Base-by-base conservation (phyloP, 2,113 vertebrate species). In the Pithys albifrons region DNA sequence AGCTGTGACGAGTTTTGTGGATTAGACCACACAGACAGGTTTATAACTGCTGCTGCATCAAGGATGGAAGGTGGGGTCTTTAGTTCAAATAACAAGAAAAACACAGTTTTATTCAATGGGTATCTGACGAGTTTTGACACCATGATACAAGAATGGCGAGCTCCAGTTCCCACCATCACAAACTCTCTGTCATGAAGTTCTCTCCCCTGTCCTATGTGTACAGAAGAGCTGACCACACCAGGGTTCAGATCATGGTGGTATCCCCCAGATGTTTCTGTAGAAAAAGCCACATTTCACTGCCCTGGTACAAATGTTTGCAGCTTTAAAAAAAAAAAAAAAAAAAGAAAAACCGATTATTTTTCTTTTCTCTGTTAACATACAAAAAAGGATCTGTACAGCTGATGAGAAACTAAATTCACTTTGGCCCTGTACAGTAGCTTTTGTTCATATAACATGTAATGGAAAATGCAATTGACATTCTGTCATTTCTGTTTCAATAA, bases 401-500 rank as follows among this genome's bases (percentile, higher is more conserved):
- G 37, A 82, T 52, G 49, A 6, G 19, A 45, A 75, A 88, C 66
- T 72, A 33, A 92, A 93, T 55, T 95, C 54, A 57, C 19, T 57
- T 59, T 46, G 75, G 77, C 37, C 66, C 95, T 65, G 58, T 71
- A 81, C 57, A 48, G 46, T 73, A 91, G 51, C 31, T 92, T 85
- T 95, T 73, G 39, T 61, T 84, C 65, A 69, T 57, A 41, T 14
- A 92, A 71, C 52, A 75, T 49, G 67, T 73, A 90, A 77, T 85
- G 77, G 81, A 93, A 95, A 96, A 96, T 45, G 52, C 90, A 92
- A 92, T 75, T 88, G 91, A 90, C 57, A 27, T 97, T 83, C 85
- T 94, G 59, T 92, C 95, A 95, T 92, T 96, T 96, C 88, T 86
- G 28, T 93, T 97, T 96, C 91, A 82, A 64, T 81, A 91, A 96